Conservation (phyloP, 2,113 vertebrate genomes). For the Salminus brasiliensis region DNA sequence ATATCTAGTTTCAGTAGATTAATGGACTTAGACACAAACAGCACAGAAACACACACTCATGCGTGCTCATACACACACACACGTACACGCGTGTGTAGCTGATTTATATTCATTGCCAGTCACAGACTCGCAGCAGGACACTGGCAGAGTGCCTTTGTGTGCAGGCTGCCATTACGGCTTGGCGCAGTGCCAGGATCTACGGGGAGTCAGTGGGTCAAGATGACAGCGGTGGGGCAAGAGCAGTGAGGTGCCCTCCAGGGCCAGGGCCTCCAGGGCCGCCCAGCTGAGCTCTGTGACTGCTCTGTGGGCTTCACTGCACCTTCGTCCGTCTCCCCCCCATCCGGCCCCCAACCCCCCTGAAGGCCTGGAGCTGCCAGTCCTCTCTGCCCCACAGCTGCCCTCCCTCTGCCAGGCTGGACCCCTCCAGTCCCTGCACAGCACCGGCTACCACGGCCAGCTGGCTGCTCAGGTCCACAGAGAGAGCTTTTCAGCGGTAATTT, state of each 20-base stretch:
- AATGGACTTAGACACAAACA: slow-evolving; percentile 49
- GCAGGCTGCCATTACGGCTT: slow-evolving; percentile 52
- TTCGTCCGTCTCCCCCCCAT: slow-evolving; percentile 18
- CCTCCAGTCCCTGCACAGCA: slow-evolving; percentile 45
- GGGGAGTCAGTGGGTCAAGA: slow-evolving; percentile 56
- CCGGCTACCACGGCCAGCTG: slow-evolving; percentile 53
- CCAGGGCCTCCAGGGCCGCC: slow-evolving; percentile 14
- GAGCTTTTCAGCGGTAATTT: slow-evolving; percentile 49
- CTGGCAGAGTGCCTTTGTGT: slow-evolving; percentile 56
- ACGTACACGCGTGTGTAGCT: slow-evolving; percentile 41
- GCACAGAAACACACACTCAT: slow-evolving; percentile 13
- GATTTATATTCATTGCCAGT: slow-evolving; percentile 51
- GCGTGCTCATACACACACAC: slow-evolving; percentile 11
- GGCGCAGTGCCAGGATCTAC: slow-evolving; percentile 54
- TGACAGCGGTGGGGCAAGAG: slow-evolving; percentile 52
- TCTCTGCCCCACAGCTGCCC: slow-evolving; percentile 53
- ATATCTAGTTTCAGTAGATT: slow-evolving; percentile 43
- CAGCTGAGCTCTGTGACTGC: slow-evolving; percentile 20
- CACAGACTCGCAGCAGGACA: slow-evolving; percentile 57
- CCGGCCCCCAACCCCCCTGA: slow-evolving; percentile 21
- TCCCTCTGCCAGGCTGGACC: slow-evolving; percentile 54
- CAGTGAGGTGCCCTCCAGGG: slow-evolving; percentile 41
- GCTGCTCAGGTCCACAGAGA: slow-evolving; percentile 43
- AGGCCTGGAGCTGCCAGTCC: slow-evolving; percentile 58
- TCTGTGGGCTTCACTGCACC: slow-evolving; percentile 1